Conservation (phyloP, 1,140 invertebrate genomes). For the Drosophila watanabei region DNA sequence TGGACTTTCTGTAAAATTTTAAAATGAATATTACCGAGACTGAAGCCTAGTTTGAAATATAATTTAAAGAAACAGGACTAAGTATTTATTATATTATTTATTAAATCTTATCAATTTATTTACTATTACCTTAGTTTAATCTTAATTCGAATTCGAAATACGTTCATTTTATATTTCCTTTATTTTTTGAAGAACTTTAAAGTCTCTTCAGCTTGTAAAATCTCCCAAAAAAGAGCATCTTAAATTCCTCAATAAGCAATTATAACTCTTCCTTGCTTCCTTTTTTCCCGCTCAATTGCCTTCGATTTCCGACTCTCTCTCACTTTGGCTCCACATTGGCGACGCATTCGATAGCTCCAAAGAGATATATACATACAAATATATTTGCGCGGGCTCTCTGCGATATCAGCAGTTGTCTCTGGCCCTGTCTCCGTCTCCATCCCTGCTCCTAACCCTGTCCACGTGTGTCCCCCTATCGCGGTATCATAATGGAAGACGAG, state of each 20-base stretch:
- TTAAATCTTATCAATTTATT: no score
- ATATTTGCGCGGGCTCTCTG: conserved; percentile 41
- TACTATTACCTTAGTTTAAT: background rate
- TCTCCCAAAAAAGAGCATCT: conserved; percentile 5
- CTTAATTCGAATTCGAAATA: background rate
- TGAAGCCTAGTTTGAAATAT: background rate
- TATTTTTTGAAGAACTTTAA: background rate
- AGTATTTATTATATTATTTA: background rate
- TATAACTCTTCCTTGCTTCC: background rate
- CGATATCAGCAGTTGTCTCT: conserved; percentile 9
- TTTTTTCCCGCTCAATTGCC: conserved; percentile 21
- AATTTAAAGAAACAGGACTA: background rate
- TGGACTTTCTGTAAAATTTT: no score
- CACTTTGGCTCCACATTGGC: conserved; percentile 66
- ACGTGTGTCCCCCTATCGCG: conserved; percentile 77
- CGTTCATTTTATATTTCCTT: background rate
- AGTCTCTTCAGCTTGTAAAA: background rate
- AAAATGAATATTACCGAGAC: no score
- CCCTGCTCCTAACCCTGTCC: conserved; percentile 33
- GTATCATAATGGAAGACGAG: conserved; percentile 86
- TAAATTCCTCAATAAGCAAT: background rate
- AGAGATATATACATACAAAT: conserved; percentile 41
- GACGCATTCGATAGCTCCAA: conserved; percentile 66
- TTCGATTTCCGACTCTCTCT: conserved; percentile 2
- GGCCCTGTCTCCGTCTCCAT: background rate